These are phyloP conservation scores for Rotaria magnacalcarata DNA, from an alignment of 2,888 invertebrate genomes.

Conservation along the genomic window DNA sequence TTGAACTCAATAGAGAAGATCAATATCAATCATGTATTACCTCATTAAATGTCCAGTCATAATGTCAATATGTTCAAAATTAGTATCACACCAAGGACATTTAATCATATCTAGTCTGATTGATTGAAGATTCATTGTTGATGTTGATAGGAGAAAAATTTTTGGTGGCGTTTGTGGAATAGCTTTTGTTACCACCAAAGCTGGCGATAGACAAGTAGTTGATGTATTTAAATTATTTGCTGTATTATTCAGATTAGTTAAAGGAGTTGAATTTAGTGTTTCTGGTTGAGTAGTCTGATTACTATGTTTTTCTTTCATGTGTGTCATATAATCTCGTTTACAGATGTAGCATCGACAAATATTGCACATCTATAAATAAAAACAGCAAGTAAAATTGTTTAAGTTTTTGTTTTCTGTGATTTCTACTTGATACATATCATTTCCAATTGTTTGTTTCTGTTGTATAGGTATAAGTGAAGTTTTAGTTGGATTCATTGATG, in stretches of 20 bases:
- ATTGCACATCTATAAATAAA: neutral
- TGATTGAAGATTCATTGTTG: neutral
- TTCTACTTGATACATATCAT: conserved; percentile 1
- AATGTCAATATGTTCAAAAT: neutral
- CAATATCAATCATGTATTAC: neutral
- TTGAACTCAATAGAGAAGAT: too few relatives aligned
- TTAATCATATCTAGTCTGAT: neutral
- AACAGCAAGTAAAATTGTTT: too few relatives aligned
- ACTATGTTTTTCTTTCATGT: neutral
- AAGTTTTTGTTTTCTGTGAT: too few relatives aligned
- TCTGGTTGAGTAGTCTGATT: neutral
- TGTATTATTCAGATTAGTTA: neutral
- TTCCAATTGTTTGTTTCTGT: neutral
- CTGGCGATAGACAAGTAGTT: neutral
- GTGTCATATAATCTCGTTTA: neutral
- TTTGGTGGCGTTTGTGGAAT: neutral
- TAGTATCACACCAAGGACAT: conserved; percentile 12
- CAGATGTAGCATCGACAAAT: neutral
- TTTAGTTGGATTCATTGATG: neutral
- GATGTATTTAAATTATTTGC: neutral
- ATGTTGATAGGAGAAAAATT: neutral
- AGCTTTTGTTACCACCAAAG: neutral
- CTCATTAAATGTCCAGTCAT: conserved; percentile 27
- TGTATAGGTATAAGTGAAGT: neutral
- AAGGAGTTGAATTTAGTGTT: neutral